Evolutionary conservation across 2,797 vertebrate species (phyloP), one percentile per base, ranked within the genome.

Genomic region (Ctenosaura bakeri): DNA sequence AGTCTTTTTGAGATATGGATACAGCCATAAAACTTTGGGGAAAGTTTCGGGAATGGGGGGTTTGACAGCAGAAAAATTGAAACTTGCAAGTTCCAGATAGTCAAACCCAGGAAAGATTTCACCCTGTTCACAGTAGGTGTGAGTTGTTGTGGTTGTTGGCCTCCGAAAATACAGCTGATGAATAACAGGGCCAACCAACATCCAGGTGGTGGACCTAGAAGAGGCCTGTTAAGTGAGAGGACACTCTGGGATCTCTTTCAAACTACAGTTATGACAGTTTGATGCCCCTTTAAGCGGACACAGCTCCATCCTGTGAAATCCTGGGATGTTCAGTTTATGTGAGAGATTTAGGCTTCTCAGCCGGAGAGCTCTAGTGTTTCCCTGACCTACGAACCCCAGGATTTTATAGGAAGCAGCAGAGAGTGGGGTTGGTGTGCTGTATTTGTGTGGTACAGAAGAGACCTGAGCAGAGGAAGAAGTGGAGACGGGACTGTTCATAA

Each of bases 121-220:
- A 86, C 89, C 92, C 82, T 83, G 0, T 2, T 10, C 89, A 87
- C 74, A 86, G 77, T 73, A 88, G 46, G 92, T 94, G 88, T 54
- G 13, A 95, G 85, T 87, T 88, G 91, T 85, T 94, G 94, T 92
- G 92, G 4, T 95, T 95, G 95, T 94, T 92, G 94, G 96, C 94
- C 94, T 94, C 92, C 92, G 81, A 91, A 73, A 79, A 82, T 89
- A 91, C 93, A 94, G 93, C 93, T 94, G 92, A 91, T 88, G 69
- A 69, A 26, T 0, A 86, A 92, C 92, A 91, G 93, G 76, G 92
- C 92, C 92, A 89, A 86, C 90, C 88, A 80, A 95, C 93, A 95
- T 92, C 91, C 59, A n/a, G 29, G 14, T 38, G 13, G 14, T 4
- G 22, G 73, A 5, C 35, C n/a, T 12, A 6, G 13, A 35, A 35